Base-by-base conservation (phyloP, 2,888 invertebrate genomes). In the Aphrophora alni region DNA sequence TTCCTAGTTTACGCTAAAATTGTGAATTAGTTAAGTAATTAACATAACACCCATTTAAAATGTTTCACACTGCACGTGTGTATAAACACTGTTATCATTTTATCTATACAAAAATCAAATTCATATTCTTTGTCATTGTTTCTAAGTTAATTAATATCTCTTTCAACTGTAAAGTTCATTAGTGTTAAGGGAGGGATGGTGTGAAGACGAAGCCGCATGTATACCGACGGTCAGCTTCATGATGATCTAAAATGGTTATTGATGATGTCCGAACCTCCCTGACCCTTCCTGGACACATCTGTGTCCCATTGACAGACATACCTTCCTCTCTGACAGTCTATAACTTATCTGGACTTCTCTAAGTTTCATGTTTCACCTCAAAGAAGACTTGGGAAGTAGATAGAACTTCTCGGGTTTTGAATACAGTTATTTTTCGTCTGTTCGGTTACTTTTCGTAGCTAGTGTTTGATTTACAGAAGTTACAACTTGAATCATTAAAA, bases 201-300 rank as follows among this genome's bases (percentile, higher is more conserved):
- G 33, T 33, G 33, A 33, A 33, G 33, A 8, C 33, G 8, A 10
- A 44, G 44, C 44, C 14, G 44, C 44, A 44, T 44, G 44, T 14
- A 44, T 17, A 12, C 17, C 44, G 59, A 10, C 21, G 59, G 59
- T 21, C 59, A 59, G 59, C 44, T n/a, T 21, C 59, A 59, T 3
- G 59, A 21, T 59, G 59, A 59, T 59, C 59, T 59, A 59, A 59
- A 21, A 21, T 21, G n/a, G 59, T 21, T 59, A 21, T 21, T 21
- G 59, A 59, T 21, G 59, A 21, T 21, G 44, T 44, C 44, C 44
- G 44, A 10, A 17, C 44, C 44, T 44, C 21, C 59, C 21, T 59
- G 59, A 59, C 59, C 59, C 59, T 59, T 21, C 59, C 59, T 59
- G 59, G 59, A 59, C 59, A 59, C 59, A 59, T 59, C 21, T 59